Evolutionary conservation across 2,113 vertebrate species (phyloP).

Genomic region (Brachyhypopomus gauderio): DNA sequence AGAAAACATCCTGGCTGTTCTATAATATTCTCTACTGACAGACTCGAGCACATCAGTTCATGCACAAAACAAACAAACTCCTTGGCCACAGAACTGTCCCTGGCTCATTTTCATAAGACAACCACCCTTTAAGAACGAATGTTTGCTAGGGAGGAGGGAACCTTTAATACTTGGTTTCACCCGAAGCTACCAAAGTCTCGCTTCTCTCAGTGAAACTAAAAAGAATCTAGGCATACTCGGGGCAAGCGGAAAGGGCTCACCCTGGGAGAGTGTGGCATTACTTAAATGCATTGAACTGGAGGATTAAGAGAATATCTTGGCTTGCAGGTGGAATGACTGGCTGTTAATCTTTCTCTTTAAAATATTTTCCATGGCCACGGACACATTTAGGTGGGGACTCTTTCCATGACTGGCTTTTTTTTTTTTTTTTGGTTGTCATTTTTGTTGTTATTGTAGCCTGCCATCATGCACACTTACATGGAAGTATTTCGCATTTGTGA

Average conservation of each 20-base stretch:
- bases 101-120: background rate
- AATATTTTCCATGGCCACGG: background rate
- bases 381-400: background rate
- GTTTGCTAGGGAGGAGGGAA: background rate
- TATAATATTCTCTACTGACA: too few species aligned
- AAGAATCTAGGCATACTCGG: constrained; percentile 29
- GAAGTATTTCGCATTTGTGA: background rate
- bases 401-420: background rate
- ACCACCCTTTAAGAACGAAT: background rate
- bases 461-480: too few species aligned
- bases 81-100: background rate
- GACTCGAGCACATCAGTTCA: too few species aligned
- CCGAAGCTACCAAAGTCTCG: background rate
- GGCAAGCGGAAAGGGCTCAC: constrained; percentile 36
- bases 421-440: background rate
- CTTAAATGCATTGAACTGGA: background rate
- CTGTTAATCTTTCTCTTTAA: background rate
- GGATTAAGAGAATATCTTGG: background rate
- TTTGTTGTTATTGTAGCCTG: background rate
- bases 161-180: constrained; percentile 27
- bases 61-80: too few species aligned
- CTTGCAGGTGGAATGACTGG: background rate
- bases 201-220: constrained; percentile 35
- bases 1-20: background rate
- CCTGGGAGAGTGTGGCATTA: constrained; percentile 4